Conservation (phyloP, 2,888 invertebrate genomes). For the Pachliopta kotzebuea region DNA sequence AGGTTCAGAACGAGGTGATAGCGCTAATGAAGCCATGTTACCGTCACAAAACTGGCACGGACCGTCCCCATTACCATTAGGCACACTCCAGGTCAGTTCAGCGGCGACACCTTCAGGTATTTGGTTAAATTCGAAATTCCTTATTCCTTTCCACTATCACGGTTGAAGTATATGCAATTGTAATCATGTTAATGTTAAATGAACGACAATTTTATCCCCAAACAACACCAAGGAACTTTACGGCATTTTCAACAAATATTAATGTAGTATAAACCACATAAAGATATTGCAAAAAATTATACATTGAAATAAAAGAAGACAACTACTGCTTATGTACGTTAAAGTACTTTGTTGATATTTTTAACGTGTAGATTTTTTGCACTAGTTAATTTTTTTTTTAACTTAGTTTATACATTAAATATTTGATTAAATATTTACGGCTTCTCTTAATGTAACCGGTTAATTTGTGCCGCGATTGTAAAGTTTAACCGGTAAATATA, state of each 20-base stretch:
- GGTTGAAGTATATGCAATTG: background rate
- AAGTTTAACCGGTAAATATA: constrained; percentile 9
- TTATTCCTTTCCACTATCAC: background rate
- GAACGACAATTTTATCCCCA: too few relatives aligned
- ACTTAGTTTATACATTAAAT: background rate
- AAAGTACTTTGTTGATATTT: too few relatives aligned
- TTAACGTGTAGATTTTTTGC: too few relatives aligned
- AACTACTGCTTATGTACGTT: too few relatives aligned
- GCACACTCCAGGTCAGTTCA: constrained; percentile 59
- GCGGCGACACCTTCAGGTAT: constrained; percentile 64
- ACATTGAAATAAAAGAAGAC: too few relatives aligned
- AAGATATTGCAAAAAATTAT: too few relatives aligned
- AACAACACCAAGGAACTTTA: too few relatives aligned
- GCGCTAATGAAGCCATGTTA: constrained; percentile 76
- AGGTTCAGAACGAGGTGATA: constrained; percentile 55
- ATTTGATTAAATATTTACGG: background rate
- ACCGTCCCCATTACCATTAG: constrained; percentile 62
- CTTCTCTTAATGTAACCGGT: constrained; percentile 7
- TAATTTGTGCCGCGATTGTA: constrained; percentile 21
- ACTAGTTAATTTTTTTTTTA: background rate
- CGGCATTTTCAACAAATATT: too few relatives aligned
- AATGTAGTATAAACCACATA: too few relatives aligned
- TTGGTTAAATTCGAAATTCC: constrained; percentile 36
- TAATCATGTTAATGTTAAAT: background rate
- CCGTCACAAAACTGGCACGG: constrained; percentile 68